A percentile compares a stretch with the other conserved stretches of the same genome.
Evolutionary conservation across 2,888 invertebrate genomes (phyloP).

Genomic region (Thymelicus lineola): DNA sequence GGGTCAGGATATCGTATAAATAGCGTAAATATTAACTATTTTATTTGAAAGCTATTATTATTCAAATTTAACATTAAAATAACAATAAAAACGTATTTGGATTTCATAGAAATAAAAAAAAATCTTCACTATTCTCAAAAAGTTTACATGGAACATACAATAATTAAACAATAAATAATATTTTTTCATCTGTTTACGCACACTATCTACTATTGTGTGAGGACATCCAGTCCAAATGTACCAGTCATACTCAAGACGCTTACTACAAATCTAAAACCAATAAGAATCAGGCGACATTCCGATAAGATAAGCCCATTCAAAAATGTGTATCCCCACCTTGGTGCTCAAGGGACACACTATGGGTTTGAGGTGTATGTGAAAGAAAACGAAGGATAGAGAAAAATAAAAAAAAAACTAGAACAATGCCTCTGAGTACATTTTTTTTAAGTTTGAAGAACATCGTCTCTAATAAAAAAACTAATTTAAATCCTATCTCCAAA

Average conservation of each 20-base stretch:
- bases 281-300: slow-evolving; percentile 27
- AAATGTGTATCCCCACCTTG: slow-evolving; percentile 14
- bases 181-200: not conserved
- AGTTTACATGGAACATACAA: not conserved
- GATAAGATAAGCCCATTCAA: slow-evolving; percentile 34
- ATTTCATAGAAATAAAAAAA: not conserved
- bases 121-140: too few species aligned
- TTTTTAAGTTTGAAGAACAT: too few species aligned
- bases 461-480: too few species aligned
- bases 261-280: slow-evolving; percentile 23
- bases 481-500: not conserved
- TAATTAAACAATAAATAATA: not conserved
- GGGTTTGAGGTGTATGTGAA: not conserved
- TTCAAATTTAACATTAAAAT: not conserved
- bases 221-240: not conserved
- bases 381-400: not conserved
- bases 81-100: not conserved
- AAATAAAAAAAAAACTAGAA: not conserved
- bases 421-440: too few species aligned
- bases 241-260: not conserved
- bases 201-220: not conserved
- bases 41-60: not conserved
- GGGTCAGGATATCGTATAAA: slow-evolving; percentile 19
- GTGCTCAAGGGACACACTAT: not conserved
- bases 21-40: not conserved